Evolutionary conservation across 2,113 vertebrate species (phyloP), one percentile per base, ranked within the genome.

Genomic region (Cacatua alba): DNA sequence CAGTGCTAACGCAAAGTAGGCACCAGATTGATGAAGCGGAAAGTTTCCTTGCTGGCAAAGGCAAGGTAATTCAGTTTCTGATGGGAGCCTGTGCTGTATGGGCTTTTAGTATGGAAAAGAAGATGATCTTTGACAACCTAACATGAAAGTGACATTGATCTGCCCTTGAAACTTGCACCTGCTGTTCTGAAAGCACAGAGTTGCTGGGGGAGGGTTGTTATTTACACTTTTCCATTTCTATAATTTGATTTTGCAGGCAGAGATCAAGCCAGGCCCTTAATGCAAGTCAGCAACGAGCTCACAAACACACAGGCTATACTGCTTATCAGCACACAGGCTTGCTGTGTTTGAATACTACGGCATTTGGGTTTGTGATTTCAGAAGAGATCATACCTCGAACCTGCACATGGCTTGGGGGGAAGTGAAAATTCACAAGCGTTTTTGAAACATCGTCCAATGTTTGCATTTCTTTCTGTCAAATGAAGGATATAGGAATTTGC

Each of bases 11-110:
- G 55, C 55, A 92, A 95, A 97, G 39, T n/a, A 62, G 67, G 83
- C 68, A 87, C 35, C 82, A 86, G 86, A 76, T 48, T 71, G 94
- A 94, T 85, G 92, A 92, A 97, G 95, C 49, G 90, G 79, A 94
- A 97, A 92, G 80, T 4, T 82, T 92, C 24, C 28, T 68, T 82
- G 29, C 15, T 62, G 46, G 35, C 44, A 79, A 90, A 75, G 48
- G 33, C 35, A 72, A 86, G 6, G 52, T 29, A 57, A 44, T 84
- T 69, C 51, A 19, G n/a, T 72, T 93, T 72, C 75, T 90, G 31
- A 18, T 69, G 28, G 26, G 13, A 82, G 5, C 6, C 23, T 72
- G 3, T 62, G 59, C 14, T 85, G 24, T 63, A 46, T 0, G 6
- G 60, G 21, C 8, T 52, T 68, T 62, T 39, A 69, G 70, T n/a